A percentile compares a stretch with the other conserved stretches of the same genome.
These are phyloP conservation scores for Alca torda DNA, from an alignment of 2,797 vertebrate species.

Conservation along the genomic window DNA sequence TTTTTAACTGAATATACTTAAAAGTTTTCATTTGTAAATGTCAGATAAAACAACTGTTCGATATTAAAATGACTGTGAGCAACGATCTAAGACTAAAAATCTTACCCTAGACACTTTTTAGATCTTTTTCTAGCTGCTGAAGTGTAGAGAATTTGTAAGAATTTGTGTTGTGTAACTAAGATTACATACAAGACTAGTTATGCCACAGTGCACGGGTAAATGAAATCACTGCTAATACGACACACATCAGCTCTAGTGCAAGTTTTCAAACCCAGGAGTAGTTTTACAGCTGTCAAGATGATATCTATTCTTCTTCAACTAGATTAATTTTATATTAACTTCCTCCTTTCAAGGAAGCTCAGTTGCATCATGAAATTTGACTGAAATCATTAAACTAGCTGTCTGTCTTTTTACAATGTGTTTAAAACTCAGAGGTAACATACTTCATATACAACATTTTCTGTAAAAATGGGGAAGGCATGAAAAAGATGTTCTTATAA, in stretches of 20 bases:
- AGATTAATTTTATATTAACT: not conserved
- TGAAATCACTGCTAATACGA: not conserved
- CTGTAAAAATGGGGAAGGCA: not conserved
- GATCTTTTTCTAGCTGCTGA: not conserved
- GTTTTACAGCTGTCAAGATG: slow-evolving; percentile 17
- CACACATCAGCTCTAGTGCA: not conserved
- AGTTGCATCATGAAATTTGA: slow-evolving; percentile 2
- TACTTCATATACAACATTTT: not conserved
- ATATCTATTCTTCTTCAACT: slow-evolving; percentile 43
- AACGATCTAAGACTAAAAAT: slow-evolving; percentile 18
- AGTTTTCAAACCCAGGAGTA: not conserved
- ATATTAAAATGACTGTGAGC: not conserved
- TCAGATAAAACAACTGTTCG: slow-evolving; percentile 3
- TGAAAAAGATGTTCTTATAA: not conserved
- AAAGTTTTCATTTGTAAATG: not conserved
- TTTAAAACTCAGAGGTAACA: not conserved
- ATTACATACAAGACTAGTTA: not conserved
- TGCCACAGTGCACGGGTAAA: not conserved
- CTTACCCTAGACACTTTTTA: not conserved
- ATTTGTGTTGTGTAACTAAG: not conserved
- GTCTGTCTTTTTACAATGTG: not conserved
- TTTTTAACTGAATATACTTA: not conserved
- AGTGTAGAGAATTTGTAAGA: not conserved
- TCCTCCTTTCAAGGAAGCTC: not conserved
- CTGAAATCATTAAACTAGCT: not conserved